These are phyloP conservation scores for Drosophila fuyamai DNA, from an alignment of 1,140 invertebrate species.

Conservation along the genomic window DNA sequence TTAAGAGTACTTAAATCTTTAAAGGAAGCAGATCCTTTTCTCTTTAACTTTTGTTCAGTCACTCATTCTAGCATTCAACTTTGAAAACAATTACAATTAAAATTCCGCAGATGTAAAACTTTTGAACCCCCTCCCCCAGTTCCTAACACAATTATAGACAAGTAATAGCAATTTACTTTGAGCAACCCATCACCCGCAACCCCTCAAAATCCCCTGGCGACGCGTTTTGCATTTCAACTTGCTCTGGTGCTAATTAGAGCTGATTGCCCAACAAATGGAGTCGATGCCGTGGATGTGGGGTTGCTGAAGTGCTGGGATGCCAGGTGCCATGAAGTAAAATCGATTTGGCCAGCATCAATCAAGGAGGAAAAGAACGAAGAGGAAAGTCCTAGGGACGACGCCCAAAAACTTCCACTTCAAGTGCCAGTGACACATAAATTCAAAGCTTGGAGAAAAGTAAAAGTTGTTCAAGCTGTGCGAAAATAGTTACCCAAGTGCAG, in stretches of 20 bases:
- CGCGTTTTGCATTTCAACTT: slow-evolving; percentile 55
- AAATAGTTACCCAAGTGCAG: slow-evolving; percentile 29
- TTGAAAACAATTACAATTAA: slow-evolving; percentile 64
- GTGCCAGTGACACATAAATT: slow-evolving; percentile 60
- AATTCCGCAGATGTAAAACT: slow-evolving; percentile 56
- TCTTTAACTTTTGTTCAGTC: slow-evolving; percentile 10
- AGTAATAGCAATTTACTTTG: slow-evolving; percentile 77
- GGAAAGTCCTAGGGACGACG: neutral
- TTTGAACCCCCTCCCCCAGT: neutral
- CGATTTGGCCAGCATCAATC: slow-evolving; percentile 37
- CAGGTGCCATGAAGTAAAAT: slow-evolving; percentile 40
- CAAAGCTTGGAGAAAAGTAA: slow-evolving; percentile 41
- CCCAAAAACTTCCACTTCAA: slow-evolving; percentile 33
- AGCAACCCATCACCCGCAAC: slow-evolving; percentile 24
- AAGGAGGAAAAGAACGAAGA: neutral
- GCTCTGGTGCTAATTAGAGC: slow-evolving; percentile 70
- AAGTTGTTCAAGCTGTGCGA: slow-evolving; percentile 43
- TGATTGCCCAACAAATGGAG: slow-evolving; percentile 74
- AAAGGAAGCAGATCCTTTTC: neutral
- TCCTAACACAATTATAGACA: slow-evolving; percentile 61
- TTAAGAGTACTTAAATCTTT: neutral
- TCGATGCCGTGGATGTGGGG: slow-evolving; percentile 22
- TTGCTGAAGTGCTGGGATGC: neutral
- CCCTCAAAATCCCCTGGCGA: slow-evolving; percentile 11
- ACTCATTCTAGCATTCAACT: slow-evolving; percentile 33